Evolutionary conservation across 2,113 vertebrate genomes (phyloP).

Genomic region (Rhea americana): DNA sequence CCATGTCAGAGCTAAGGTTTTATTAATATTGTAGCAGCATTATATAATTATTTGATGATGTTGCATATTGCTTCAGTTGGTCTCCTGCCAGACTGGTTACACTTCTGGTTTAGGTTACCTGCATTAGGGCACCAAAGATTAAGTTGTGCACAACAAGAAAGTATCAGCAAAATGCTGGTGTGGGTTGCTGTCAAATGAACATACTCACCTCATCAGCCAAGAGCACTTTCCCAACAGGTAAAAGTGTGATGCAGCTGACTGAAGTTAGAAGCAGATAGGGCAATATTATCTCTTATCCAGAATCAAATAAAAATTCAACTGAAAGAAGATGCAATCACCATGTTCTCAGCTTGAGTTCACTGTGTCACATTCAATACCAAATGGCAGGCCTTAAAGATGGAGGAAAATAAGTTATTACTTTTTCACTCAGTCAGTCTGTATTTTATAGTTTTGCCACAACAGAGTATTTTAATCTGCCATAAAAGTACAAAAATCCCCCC

Average conservation of each 20-base stretch:
- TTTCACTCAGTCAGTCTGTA: background rate
- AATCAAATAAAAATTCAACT: background rate
- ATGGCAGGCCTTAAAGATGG: background rate
- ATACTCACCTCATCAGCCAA: background rate
- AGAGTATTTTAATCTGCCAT: background rate
- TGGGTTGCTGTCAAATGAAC: background rate
- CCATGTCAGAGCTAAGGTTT: background rate
- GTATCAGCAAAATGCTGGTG: background rate
- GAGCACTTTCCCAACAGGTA: background rate
- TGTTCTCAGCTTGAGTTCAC: background rate
- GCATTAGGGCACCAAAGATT: background rate
- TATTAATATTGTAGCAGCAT: background rate
- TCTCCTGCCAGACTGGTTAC: background rate
- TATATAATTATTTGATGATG: constrained; percentile 10
- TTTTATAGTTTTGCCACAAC: background rate
- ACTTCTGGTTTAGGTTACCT: constrained; percentile 5
- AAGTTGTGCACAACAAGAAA: background rate
- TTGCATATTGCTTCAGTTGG: constrained; percentile 1
- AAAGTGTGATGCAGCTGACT: background rate
- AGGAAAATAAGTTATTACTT: background rate
- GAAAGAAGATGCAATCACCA: background rate
- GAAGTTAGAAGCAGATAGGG: background rate
- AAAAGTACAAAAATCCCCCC: background rate
- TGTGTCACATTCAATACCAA: background rate
- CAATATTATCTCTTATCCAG: background rate